Conservation (phyloP, 2,113 vertebrate species). For the Nematolebias whitei region DNA sequence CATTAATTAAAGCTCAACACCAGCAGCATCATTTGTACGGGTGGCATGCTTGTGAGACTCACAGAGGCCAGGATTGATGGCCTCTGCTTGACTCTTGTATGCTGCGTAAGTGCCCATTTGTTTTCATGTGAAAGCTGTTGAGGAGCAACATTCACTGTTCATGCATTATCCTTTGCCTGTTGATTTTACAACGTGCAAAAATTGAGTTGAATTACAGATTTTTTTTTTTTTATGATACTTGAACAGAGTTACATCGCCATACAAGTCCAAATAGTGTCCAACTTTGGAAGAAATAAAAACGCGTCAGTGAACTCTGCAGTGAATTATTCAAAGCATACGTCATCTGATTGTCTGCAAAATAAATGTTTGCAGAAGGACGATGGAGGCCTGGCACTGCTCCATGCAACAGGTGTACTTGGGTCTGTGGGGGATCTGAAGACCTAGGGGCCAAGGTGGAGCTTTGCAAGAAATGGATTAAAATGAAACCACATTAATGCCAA, state of each 20-base stretch:
- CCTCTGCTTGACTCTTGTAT: constrained; percentile 36
- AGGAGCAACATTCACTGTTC: constrained; percentile 22
- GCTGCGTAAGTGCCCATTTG: constrained; percentile 16
- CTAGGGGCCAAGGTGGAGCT: constrained; percentile 30
- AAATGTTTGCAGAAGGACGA: constrained; percentile 34
- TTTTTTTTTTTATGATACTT: constrained; percentile 31
- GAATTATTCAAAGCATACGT: constrained; percentile 26
- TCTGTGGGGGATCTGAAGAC: constrained; percentile 43
- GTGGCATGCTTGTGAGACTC: constrained; percentile 52
- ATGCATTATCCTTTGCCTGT: constrained; percentile 40
- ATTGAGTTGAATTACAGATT: constrained; percentile 14
- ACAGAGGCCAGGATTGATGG: constrained; percentile 69
- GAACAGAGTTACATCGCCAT: constrained; percentile 19
- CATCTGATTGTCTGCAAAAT: constrained; percentile 23
- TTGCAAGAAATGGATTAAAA: constrained; percentile 39
- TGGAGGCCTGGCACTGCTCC: constrained; percentile 47
- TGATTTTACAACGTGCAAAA: constrained; percentile 31
- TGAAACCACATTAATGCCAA: constrained; percentile 24
- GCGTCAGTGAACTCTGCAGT: constrained; percentile 12
- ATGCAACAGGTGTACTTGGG: constrained; percentile 48
- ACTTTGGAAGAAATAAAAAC: not conserved
- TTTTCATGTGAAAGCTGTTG: constrained; percentile 30
- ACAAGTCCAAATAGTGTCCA: constrained; percentile 28
- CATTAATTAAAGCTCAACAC: constrained; percentile 70
- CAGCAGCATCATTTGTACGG: constrained; percentile 56